phyloP scores from a whole-genome alignment of 2,888 invertebrate genomes.

The Scaptodrosophila latifasciaeformis region DNA sequence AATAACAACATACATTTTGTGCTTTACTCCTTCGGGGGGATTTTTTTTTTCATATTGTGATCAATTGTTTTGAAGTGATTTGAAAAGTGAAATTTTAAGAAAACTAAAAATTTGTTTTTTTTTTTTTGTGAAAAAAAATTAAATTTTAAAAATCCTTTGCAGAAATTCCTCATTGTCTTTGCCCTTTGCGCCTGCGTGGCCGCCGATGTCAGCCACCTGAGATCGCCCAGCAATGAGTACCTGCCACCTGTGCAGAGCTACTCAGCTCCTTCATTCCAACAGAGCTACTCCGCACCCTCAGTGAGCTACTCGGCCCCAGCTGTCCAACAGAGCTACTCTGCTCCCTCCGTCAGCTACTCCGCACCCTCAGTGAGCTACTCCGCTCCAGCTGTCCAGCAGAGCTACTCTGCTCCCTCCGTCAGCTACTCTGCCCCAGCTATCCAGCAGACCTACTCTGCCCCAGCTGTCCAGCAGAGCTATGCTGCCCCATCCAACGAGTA shows the following conservation, averaged over 20 bases:
- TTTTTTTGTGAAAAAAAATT: slow-evolving; percentile 5
- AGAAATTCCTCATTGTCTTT: slow-evolving; percentile 71
- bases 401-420: slow-evolving; percentile 27
- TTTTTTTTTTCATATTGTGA: slow-evolving; percentile 9
- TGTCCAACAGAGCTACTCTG: slow-evolving; percentile 32
- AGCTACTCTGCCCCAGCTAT: slow-evolving; percentile 14
- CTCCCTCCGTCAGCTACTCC: slow-evolving; percentile 34
- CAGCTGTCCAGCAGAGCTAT: background rate
- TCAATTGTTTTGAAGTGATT: slow-evolving; percentile 19
- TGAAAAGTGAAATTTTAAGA: background rate
- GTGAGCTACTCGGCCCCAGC: slow-evolving; percentile 29
- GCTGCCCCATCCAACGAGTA: slow-evolving; percentile 5
- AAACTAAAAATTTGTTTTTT: slow-evolving; percentile 7
- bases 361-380: slow-evolving; percentile 29
- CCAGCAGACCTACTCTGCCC: slow-evolving; percentile 13
- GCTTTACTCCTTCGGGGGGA: too few relatives aligned
- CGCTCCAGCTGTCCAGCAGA: slow-evolving; percentile 21
- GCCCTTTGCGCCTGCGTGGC: slow-evolving; percentile 66
- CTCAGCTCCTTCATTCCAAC: slow-evolving; percentile 29
- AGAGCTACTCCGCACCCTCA: slow-evolving; percentile 33
- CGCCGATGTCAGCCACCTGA: slow-evolving; percentile 73
- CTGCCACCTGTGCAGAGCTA: slow-evolving; percentile 61
- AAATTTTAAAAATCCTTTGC: slow-evolving; percentile 33
- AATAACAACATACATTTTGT: too few relatives aligned
- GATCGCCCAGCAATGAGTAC: slow-evolving; percentile 55